Evolutionary conservation across 2,113 vertebrate species (phyloP).

Genomic region (Aspiorhynchus laticeps): DNA sequence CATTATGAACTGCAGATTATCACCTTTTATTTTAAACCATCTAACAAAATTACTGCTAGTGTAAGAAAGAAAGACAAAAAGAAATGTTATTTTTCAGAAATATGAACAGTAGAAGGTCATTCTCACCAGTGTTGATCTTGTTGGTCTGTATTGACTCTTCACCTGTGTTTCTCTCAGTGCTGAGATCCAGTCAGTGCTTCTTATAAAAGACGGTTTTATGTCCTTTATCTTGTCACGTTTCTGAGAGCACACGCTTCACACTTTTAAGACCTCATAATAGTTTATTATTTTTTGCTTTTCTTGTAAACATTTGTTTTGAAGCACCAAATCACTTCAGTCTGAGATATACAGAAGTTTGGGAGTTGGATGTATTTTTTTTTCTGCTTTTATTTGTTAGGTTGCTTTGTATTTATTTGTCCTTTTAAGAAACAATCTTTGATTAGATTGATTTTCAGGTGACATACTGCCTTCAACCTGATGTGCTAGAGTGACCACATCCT

Average conservation of each 20-base stretch:
- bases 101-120: neutral
- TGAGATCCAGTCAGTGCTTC: neutral
- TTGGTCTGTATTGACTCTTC: neutral
- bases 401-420: neutral
- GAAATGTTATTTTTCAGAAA: neutral
- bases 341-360: neutral
- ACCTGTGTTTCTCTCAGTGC: neutral
- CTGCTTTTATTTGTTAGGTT: too few species aligned
- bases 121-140: slow-evolving; percentile 8
- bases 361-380: neutral
- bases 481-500: too few species aligned
- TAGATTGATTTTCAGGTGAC: too few species aligned
- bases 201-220: neutral
- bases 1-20: too few species aligned
- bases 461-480: too few species aligned
- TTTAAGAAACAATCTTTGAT: neutral
- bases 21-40: too few species aligned
- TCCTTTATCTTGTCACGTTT: neutral
- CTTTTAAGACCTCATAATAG: neutral
- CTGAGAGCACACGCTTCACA: neutral
- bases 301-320: neutral
- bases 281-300: neutral
- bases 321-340: neutral
- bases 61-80: neutral
- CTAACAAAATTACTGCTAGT: too few species aligned